Conservation (phyloP, 2,113 vertebrate genomes). For the Galemys pyrenaicus region DNA sequence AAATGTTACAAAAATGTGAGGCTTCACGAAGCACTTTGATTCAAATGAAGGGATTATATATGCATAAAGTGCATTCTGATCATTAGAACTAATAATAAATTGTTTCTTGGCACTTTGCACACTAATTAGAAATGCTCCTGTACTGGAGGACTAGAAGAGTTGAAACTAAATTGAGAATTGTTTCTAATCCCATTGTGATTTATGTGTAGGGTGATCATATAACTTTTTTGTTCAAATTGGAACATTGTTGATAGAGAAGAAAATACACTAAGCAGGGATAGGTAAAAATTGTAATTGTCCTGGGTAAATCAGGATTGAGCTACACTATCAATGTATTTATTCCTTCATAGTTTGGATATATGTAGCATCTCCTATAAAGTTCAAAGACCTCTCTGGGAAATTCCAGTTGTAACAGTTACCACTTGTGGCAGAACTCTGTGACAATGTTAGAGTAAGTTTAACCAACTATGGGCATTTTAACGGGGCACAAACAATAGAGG, state of each 20-base stretch:
- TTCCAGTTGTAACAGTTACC: neutral
- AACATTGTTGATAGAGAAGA: neutral
- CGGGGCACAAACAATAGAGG: neutral
- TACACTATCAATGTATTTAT: neutral
- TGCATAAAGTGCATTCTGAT: neutral
- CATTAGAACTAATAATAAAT: conserved; percentile 42
- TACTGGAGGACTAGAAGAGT: neutral
- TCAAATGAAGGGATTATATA: neutral
- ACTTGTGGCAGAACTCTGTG: neutral
- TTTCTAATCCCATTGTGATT: neutral
- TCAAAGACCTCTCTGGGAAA: neutral
- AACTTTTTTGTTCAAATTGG: neutral
- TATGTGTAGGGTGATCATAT: neutral
- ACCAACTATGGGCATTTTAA: neutral
- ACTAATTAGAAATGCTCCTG: neutral
- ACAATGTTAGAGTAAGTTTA: neutral
- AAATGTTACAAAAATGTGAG: conserved; percentile 63
- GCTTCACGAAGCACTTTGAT: conserved; percentile 13
- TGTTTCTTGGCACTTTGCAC: neutral
- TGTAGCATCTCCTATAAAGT: neutral
- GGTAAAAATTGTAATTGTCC: neutral
- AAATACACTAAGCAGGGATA: neutral
- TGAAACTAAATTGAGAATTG: conserved; percentile 25
- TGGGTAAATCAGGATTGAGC: neutral
- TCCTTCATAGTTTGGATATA: neutral